These are phyloP conservation scores for Caenorhabditis sp. DNA, from an alignment of 2,888 invertebrate species.

Conservation along the genomic window DNA sequence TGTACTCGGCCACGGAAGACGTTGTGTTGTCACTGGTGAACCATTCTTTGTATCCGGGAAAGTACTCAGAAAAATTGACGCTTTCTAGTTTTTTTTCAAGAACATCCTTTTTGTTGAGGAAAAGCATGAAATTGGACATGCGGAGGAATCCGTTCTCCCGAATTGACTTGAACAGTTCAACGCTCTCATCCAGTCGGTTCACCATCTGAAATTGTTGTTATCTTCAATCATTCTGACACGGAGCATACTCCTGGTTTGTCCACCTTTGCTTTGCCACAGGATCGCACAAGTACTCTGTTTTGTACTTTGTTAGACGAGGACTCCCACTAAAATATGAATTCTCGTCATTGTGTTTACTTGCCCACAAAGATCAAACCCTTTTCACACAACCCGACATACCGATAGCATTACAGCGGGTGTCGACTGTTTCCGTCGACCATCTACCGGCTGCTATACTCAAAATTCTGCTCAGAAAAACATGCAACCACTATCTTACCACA, in stretches of 20 bases:
- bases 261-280: slow-evolving; percentile 42
- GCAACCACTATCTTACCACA: slow-evolving; percentile 28
- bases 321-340: slow-evolving; percentile 54
- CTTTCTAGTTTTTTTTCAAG: slow-evolving; percentile 52
- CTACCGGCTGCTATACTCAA: slow-evolving; percentile 18
- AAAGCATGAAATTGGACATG: slow-evolving; percentile 65
- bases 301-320: slow-evolving; percentile 43
- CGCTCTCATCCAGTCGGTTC: slow-evolving; percentile 62
- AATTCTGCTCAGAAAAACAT: slow-evolving; percentile 5
- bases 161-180: slow-evolving; percentile 65
- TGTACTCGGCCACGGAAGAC: slow-evolving; percentile 48
- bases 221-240: no score
- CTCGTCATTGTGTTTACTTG: background rate
- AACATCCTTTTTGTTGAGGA: slow-evolving; percentile 68
- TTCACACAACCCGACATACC: slow-evolving; percentile 22
- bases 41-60: slow-evolving; percentile 50
- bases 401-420: slow-evolving; percentile 26
- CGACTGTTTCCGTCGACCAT: slow-evolving; percentile 52
- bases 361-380: background rate
- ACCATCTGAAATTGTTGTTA: slow-evolving; percentile 51
- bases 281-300: slow-evolving; percentile 43
- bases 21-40: slow-evolving; percentile 31
- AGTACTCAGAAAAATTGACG: slow-evolving; percentile 44
- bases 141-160: slow-evolving; percentile 62
- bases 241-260: slow-evolving; percentile 45